A percentile compares a stretch with the other conserved stretches of the same genome.
These are phyloP conservation scores for Agrochola macilenta DNA, from an alignment of 2,888 invertebrate species.

Conservation along the genomic window DNA sequence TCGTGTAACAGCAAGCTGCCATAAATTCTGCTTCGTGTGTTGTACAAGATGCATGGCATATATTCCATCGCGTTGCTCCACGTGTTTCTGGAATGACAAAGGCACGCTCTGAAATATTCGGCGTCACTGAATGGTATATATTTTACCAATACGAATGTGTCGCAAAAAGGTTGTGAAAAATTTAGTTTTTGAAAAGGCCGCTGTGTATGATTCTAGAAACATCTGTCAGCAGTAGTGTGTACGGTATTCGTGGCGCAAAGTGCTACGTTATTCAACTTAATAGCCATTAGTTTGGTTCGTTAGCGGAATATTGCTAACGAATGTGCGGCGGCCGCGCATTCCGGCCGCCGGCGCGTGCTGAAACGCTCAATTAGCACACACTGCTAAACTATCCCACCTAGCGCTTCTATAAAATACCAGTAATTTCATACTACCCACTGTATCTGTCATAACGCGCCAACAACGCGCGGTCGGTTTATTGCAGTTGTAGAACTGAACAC, in stretches of 20 bases:
- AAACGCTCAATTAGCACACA: conserved; percentile 87
- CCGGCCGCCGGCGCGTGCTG: conserved; percentile 77
- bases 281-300: conserved; percentile 90
- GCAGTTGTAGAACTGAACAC: conserved; percentile 18
- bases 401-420: conserved; percentile 77
- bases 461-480: conserved; percentile 30
- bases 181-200: conserved; percentile 58
- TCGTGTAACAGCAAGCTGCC: conserved; percentile 31
- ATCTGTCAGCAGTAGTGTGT: conserved; percentile 78
- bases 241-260: conserved; percentile 83
- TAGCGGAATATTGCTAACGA: conserved; percentile 90
- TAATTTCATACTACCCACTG: conserved; percentile 72
- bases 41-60: conserved; percentile 52
- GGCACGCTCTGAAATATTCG: conserved; percentile 53
- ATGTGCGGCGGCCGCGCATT: conserved; percentile 84
- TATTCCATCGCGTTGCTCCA: conserved; percentile 34
- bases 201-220: conserved; percentile 72
- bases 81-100: conserved; percentile 44
- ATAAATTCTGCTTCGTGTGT: conserved; percentile 51
- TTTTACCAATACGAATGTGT: conserved; percentile 52
- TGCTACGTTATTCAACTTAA: conserved; percentile 89
- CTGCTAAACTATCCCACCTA: conserved; percentile 78
- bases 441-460: conserved; percentile 49
- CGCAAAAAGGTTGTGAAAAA: conserved; percentile 54
- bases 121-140: conserved; percentile 52